Evolutionary conservation across 2,113 vertebrate genomes (phyloP).

Genomic region (Oceanodroma tethys): DNA sequence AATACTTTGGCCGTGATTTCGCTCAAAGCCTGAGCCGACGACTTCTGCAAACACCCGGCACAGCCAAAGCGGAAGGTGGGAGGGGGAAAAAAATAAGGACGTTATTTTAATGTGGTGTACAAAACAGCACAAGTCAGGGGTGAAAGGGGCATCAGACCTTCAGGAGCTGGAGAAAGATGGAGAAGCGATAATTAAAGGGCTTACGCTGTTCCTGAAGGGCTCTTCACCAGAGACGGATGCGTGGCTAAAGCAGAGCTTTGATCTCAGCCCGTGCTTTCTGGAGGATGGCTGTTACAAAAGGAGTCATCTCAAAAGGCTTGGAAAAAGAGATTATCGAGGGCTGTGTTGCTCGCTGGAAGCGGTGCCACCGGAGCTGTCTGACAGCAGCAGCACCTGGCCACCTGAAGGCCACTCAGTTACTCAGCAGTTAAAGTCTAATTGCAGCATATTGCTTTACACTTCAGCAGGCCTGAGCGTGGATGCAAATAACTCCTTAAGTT

Average conservation of each 20-base stretch:
- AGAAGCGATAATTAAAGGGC: neutral
- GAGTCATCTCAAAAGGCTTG: neutral
- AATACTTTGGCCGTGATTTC: conserved; percentile 84
- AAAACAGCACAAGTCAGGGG: neutral
- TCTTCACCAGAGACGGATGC: neutral
- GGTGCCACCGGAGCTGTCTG: neutral
- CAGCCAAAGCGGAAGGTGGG: conserved; percentile 49
- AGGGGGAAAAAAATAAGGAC: neutral
- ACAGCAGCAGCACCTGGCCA: neutral
- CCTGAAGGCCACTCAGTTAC: neutral
- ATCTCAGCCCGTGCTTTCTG: conserved; percentile 6
- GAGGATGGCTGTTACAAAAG: conserved; percentile 3
- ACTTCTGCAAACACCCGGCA: conserved; percentile 78
- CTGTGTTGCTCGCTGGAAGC: neutral
- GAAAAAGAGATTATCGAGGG: neutral
- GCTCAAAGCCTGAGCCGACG: conserved; percentile 79
- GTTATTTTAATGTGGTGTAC: conserved; percentile 20
- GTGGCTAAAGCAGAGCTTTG: conserved; percentile 25
- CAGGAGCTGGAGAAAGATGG: neutral
- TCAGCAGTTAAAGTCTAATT: neutral
- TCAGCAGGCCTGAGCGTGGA: neutral
- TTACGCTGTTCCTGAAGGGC: conserved; percentile 6
- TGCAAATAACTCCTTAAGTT: neutral
- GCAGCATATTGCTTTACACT: conserved; percentile 7
- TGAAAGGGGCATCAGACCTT: neutral